phyloP scores from a whole-genome alignment of 1,140 invertebrate species.

The Drosophila punjabiensis region DNA sequence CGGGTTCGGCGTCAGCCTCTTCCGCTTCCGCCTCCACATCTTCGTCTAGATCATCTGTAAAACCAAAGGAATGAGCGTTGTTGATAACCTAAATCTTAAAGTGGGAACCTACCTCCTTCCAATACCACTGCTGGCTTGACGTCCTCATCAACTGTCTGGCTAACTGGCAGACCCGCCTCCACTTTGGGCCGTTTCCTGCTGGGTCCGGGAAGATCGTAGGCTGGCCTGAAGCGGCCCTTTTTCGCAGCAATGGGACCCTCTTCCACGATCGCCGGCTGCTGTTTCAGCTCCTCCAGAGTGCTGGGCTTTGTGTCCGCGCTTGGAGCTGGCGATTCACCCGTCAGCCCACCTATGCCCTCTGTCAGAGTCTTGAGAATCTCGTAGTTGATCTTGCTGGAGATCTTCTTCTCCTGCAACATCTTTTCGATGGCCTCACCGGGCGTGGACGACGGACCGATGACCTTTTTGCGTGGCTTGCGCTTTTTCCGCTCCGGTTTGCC shows the following conservation, averaged over 20 bases:
- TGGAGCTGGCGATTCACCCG: slow-evolving; percentile 16
- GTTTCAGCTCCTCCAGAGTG: slow-evolving; percentile 53
- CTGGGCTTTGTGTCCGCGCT: slow-evolving; percentile 45
- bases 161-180: slow-evolving; percentile 70
- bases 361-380: slow-evolving; percentile 94
- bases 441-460: slow-evolving; percentile 90
- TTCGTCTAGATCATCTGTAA: slow-evolving; percentile 65
- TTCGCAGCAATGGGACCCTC: slow-evolving; percentile 65
- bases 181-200: slow-evolving; percentile 69
- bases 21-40: slow-evolving; percentile 57
- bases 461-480: slow-evolving; percentile 88
- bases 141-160: slow-evolving; percentile 24
- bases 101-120: slow-evolving; percentile 45
- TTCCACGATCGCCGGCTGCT: slow-evolving; percentile 64
- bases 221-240: slow-evolving; percentile 51
- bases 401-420: slow-evolving; percentile 97
- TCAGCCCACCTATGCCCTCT: slow-evolving; percentile 56
- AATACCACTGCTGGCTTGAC: slow-evolving; percentile 46
- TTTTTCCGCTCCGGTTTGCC: slow-evolving; percentile 92
- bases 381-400: slow-evolving; percentile 99
- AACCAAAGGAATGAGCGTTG: background rate
- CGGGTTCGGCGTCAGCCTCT: slow-evolving; percentile 63
- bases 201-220: slow-evolving; percentile 69
- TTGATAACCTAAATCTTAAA: background rate
- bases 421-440: slow-evolving; percentile 97